phyloP scores from a whole-genome alignment of 2,888 invertebrate species.

The Trissolcus japonicus region DNA sequence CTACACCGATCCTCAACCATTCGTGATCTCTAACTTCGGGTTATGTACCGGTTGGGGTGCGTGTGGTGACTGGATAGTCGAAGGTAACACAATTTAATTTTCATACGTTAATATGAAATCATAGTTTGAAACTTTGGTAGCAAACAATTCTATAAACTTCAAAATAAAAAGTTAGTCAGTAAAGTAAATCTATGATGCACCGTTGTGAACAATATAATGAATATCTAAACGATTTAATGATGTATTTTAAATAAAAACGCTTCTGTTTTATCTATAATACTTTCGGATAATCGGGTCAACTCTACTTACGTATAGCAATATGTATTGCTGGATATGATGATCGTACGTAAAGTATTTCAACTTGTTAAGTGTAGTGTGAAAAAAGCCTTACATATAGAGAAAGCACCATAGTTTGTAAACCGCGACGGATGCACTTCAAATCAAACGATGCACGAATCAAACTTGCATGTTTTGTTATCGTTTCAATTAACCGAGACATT shows the following conservation, averaged over 20 bases:
- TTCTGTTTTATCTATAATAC: slow-evolving; percentile 35
- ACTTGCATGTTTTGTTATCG: slow-evolving; percentile 11
- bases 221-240: not conserved
- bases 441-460: slow-evolving; percentile 26
- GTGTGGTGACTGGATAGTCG: slow-evolving; percentile 87
- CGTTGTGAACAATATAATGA: no score
- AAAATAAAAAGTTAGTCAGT: not conserved
- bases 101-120: not conserved
- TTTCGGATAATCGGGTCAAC: slow-evolving; percentile 52
- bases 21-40: slow-evolving; percentile 85
- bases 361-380: slow-evolving; percentile 19
- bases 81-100: slow-evolving; percentile 78
- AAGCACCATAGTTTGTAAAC: slow-evolving; percentile 21
- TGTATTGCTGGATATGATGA: slow-evolving; percentile 69
- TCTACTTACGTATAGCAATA: slow-evolving; percentile 66
- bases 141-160: no score
- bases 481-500: not conserved
- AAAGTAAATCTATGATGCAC: not conserved
- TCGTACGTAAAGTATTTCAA: slow-evolving; percentile 71
- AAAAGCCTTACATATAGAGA: slow-evolving; percentile 22
- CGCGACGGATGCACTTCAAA: slow-evolving; percentile 10
- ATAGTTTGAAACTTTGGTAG: not conserved
- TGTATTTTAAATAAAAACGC: slow-evolving; percentile 1
- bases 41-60: slow-evolving; percentile 93
- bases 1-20: slow-evolving; percentile 84